Conservation (phyloP, 2,797 vertebrate genomes). For the Halcyon chelicuti region DNA sequence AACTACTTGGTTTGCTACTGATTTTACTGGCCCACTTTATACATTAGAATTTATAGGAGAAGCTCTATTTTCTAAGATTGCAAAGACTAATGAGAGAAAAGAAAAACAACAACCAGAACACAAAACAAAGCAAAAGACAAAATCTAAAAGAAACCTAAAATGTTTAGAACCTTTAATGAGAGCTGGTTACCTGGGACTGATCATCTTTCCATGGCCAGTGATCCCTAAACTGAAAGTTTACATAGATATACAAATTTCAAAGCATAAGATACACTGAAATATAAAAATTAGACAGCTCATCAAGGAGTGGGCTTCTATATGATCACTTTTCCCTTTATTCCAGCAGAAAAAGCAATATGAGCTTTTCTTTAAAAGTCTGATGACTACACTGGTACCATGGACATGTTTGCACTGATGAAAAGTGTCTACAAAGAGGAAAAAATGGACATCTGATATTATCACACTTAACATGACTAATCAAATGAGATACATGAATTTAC, state of each 20-base stretch:
- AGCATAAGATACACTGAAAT: not conserved
- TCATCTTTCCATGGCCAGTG: not conserved
- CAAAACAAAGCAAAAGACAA: too few relatives aligned
- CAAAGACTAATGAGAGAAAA: not conserved
- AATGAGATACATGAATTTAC: not conserved
- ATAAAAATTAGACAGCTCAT: not conserved
- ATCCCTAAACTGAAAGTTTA: not conserved
- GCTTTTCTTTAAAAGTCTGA: not conserved
- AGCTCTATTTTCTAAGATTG: not conserved
- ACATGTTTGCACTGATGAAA: not conserved
- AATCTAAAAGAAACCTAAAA: not conserved
- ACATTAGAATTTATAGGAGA: not conserved
- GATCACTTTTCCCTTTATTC: not conserved
- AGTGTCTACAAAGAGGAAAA: not conserved
- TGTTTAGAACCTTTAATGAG: not conserved
- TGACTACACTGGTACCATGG: not conserved
- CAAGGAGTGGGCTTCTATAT: accelerated
- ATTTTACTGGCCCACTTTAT: not conserved
- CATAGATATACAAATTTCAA: not conserved
- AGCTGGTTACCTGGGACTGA: not conserved
- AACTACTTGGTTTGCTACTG: not conserved
- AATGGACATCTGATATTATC: not conserved
- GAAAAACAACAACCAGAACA: not conserved
- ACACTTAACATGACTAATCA: not conserved
- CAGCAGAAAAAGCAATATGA: not conserved